These are phyloP conservation scores for Ceratosolen fusciceps DNA, from an alignment of 1,140 invertebrate genomes.

Conservation along the genomic window DNA sequence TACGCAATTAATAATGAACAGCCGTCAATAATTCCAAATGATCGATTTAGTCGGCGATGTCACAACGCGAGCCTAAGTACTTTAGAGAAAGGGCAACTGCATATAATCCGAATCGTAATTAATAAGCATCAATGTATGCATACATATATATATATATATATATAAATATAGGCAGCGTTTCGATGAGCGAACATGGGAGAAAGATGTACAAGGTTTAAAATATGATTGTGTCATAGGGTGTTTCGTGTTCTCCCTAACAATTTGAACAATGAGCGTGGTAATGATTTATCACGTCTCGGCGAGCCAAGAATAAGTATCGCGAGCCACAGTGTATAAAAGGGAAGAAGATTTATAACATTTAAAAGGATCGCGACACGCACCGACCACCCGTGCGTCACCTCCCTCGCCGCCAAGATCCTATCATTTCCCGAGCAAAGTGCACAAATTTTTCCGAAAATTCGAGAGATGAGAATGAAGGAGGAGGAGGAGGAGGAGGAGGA, in stretches of 20 bases:
- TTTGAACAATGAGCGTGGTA: conserved; percentile 15
- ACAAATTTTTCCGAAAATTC: not conserved
- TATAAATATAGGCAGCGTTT: no score
- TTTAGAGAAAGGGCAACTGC: no score
- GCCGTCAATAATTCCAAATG: no score
- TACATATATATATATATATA: no score
- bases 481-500: no score
- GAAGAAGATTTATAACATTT: conserved; percentile 11
- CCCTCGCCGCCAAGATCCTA: not conserved
- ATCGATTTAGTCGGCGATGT: no score
- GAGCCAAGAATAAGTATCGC: not conserved
- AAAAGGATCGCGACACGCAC: not conserved
- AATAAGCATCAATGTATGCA: not conserved
- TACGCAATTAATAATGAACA: no score
- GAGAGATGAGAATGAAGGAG: no score
- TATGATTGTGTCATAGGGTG: not conserved
- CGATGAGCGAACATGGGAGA: not conserved
- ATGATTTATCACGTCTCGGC: not conserved
- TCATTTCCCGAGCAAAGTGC: not conserved
- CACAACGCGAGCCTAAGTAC: no score
- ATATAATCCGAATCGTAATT: no score
- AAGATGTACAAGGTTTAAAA: not conserved
- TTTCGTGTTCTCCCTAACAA: not conserved
- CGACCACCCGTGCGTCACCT: conserved; percentile 18
- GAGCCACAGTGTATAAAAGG: not conserved